Percentiles rank a stretch among this genome's conserved stretches.
Evolutionary conservation across 1,140 invertebrate genomes (phyloP).

Genomic region (Samia ricini): DNA sequence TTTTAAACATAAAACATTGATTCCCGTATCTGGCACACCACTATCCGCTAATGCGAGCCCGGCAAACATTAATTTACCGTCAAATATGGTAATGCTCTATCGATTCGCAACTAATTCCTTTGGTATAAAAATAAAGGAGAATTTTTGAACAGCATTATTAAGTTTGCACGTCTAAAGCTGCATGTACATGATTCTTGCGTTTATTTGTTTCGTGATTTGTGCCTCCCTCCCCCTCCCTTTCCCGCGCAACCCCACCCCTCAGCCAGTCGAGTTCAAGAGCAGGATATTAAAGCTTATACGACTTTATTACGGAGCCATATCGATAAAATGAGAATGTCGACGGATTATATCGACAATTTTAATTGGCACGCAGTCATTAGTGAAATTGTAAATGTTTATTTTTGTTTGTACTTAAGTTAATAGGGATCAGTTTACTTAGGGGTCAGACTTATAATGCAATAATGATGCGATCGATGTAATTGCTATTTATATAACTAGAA

Average conservation of each 20-base stretch:
- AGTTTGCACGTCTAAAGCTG: not conserved
- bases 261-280: not conserved
- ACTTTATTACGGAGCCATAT: not conserved
- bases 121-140: not conserved
- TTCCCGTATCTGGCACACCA: conserved; percentile 14
- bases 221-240: not conserved
- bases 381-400: too few relatives aligned
- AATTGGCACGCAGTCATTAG: too few relatives aligned
- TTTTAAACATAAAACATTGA: conserved; percentile 15
- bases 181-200: not conserved
- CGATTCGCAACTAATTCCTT: not conserved
- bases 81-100: not conserved
- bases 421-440: too few relatives aligned
- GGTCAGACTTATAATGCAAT: too few relatives aligned
- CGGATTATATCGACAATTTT: conserved; percentile 4
- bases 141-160: not conserved
- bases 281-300: conserved; percentile 4
- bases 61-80: conserved; percentile 24
- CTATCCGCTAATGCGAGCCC: conserved; percentile 4
- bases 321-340: conserved; percentile 5
- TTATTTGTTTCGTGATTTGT: not conserved
- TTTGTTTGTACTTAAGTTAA: too few relatives aligned
- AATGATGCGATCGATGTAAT: too few relatives aligned
- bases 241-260: too few relatives aligned
- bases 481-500: too few relatives aligned